Evolutionary conservation across 2,797 vertebrate genomes (phyloP), one percentile per base, ranked within the genome.

Genomic region (Enteromius radiatus): DNA sequence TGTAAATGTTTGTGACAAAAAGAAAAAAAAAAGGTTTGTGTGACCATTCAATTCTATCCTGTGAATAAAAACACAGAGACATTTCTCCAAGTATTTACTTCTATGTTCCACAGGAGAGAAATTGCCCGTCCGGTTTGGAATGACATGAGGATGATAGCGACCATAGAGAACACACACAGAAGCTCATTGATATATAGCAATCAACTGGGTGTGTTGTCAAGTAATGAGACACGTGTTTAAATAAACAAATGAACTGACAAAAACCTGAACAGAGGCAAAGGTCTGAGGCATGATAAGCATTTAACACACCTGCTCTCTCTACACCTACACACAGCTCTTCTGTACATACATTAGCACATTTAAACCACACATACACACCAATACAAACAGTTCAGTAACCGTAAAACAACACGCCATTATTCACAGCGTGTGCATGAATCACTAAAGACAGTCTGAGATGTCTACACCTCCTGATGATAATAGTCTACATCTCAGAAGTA

Each of bases 311-410:
- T 54, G 17, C 54, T 12, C 68, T 28, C 28, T 45, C n/a, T 26
- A 84, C 67, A 71, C 52, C 69, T 28, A 75, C 59, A 80, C 67
- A 59, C 36, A 14, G 28, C 19, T 64, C 15, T 74, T 38, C 56
- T 49, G 71, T 74, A 63, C 68, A 73, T 8, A 43, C 41, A 79
- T 47, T 15, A 56, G 11, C 23, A 84, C n/a, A 56, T 77, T 45
- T 69, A 70, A 73, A 45, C 56, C 36, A 70, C 59, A 81, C 56
- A 70, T 23, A 52, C 52, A 74, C 31, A 74, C 31, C 69, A 33
- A 73, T 63, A 2, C 56, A 73, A 75, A 75, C 59, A 41, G 15
- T 54, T 23, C 14, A 36, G 21, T 19, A 56, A 52, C 15, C 31
- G 28, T 41, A 52, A 64, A 81, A 63, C 54, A 80, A 76, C 19